Percentiles rank a stretch among this genome's conserved stretches.
Conservation (phyloP, 2,888 invertebrate genomes). For the Tryphoninae sp. region DNA sequence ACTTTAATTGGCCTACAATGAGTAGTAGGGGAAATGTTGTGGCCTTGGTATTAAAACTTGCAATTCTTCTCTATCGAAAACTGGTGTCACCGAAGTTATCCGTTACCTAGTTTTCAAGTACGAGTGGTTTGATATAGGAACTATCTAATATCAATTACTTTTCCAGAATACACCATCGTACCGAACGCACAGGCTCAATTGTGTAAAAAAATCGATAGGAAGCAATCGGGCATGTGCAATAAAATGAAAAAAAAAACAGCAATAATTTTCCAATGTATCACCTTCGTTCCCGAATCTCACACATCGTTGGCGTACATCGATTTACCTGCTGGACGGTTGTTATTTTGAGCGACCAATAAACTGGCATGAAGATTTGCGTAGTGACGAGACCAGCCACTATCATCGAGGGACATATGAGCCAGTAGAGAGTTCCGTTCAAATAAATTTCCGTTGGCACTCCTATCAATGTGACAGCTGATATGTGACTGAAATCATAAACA, state of each 20-base stretch:
- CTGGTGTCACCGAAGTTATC: too few species aligned
- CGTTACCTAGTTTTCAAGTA: too few species aligned
- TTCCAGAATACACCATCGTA: not conserved
- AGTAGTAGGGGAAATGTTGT: too few species aligned
- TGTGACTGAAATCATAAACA: slow-evolving; percentile 77
- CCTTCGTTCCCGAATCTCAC: not conserved
- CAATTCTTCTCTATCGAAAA: too few species aligned
- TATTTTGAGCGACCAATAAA: slow-evolving; percentile 78
- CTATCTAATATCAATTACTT: too few species aligned
- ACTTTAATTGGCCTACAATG: too few species aligned
- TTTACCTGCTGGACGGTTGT: slow-evolving; percentile 51
- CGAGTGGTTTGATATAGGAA: too few species aligned
- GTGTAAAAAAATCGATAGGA: too few species aligned
- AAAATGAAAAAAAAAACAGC: too few species aligned
- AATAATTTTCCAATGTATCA: too few species aligned
- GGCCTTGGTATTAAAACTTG: too few species aligned
- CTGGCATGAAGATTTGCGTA: slow-evolving; percentile 82
- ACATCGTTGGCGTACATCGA: not conserved
- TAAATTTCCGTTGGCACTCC: slow-evolving; percentile 89
- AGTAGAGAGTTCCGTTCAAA: slow-evolving; percentile 86
- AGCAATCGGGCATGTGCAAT: too few species aligned
- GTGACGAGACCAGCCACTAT: slow-evolving; percentile 72
- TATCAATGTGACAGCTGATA: slow-evolving; percentile 88
- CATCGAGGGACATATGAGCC: slow-evolving; percentile 80
- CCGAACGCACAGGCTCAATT: not conserved